Conservation (phyloP, 2,113 vertebrate species). For the Nanorana parkeri region DNA sequence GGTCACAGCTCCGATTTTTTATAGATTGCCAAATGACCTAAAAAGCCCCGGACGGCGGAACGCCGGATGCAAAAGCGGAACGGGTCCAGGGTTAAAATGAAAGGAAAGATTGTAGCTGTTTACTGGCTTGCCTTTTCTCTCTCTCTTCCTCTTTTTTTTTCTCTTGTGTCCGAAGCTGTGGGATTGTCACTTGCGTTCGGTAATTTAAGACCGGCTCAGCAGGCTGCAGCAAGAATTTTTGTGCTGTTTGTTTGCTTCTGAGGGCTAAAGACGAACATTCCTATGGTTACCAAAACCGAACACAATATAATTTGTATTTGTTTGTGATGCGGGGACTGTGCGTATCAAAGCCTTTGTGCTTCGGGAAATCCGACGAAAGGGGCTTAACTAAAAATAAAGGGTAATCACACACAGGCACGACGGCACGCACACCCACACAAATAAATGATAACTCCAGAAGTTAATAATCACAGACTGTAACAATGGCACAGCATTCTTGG, state of each 20-base stretch:
- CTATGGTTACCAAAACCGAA: constrained; percentile 18
- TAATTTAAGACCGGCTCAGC: constrained; percentile 15
- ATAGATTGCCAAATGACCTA: constrained; percentile 68
- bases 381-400: background rate
- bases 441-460: background rate
- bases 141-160: background rate
- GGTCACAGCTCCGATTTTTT: constrained; percentile 70
- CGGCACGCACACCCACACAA: background rate
- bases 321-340: constrained; percentile 22
- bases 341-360: constrained; percentile 26
- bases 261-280: background rate
- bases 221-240: background rate
- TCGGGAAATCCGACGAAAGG: constrained; percentile 27
- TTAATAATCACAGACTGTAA: background rate
- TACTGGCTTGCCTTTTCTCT: background rate
- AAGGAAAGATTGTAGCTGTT: background rate
- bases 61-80: too few relatives aligned
- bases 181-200: constrained; percentile 13
- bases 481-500: background rate
- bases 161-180: background rate
- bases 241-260: constrained; percentile 8
- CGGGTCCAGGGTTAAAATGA: too few relatives aligned
- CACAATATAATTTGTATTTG: constrained; percentile 23
- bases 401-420: background rate
- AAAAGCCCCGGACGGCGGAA: constrained; percentile 65